Evolutionary conservation across 2,113 vertebrate genomes (phyloP), one percentile per base, ranked within the genome.

Genomic region (Gymnarchus niloticus): DNA sequence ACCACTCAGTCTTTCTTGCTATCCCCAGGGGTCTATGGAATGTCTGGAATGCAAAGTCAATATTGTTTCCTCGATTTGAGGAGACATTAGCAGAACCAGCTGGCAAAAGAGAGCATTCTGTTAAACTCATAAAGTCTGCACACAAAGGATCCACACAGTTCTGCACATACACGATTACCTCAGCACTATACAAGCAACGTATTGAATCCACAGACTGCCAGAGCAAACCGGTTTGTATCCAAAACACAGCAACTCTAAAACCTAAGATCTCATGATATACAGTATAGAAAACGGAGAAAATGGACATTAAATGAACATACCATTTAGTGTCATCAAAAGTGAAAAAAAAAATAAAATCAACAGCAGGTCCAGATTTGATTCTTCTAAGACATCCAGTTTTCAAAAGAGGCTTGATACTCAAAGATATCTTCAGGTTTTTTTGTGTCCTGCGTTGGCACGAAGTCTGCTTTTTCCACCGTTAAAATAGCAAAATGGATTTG

Each of bases 1-100:
- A 69, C 33, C 61, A 69, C 61, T 17, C 65, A 3, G 1, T 17
- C 65, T 19, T 69, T 69, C 65, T 69, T 69, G 61, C 44, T n/a
- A 57, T 89, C 84, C 49, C 57, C 65, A 14, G 86, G 87, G 85
- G 33, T 37, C 78, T 86, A 81, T 37, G 21, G 82, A 77, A 73
- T 77, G 85, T 61, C 83, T 81, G 86, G 87, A 90, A 90, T 87
- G 86, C 37, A 86, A 84, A 81, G n/a, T 84, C 3, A 4, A 19
- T 28, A 46, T n/a, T 52, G 37, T 59, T 82, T 7, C 21, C 56
- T 14, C 5, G 49, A 81, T 46, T 59, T 0, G 3, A 57, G 82
- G 54, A 83, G 28, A 69, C 65, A 69, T 69, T 69, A 69, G 33
- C 65, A 54, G 8, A 1, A 69, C 28, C 65, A 17, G 14, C 65